A percentile compares a stretch with the other conserved stretches of the same genome.
These are phyloP conservation scores for Sitodiplosis mosellana DNA, from an alignment of 1,140 invertebrate genomes.

Conservation along the genomic window DNA sequence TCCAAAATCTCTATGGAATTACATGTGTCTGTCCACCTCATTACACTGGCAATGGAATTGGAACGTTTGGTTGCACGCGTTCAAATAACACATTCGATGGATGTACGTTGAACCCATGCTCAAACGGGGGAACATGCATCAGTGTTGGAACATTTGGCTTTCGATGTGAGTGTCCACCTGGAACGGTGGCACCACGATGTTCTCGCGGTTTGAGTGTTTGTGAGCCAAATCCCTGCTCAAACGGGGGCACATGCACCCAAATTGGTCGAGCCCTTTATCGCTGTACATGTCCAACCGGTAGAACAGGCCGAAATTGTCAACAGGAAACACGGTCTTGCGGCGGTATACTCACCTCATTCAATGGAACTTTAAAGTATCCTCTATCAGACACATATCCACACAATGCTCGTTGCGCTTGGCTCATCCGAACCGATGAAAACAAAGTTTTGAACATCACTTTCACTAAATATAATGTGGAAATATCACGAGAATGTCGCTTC, in stretches of 20 bases:
- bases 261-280: constrained; percentile 4
- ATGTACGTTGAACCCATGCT: constrained; percentile 57
- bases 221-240: constrained; percentile 47
- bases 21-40: constrained; percentile 61
- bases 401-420: constrained; percentile 63
- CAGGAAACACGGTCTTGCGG: constrained; percentile 38
- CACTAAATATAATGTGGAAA: constrained; percentile 47
- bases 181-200: constrained; percentile 30
- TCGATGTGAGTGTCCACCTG: constrained; percentile 36
- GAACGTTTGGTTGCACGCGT: constrained; percentile 52
- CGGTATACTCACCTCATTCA: constrained; percentile 33
- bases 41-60: constrained; percentile 62
- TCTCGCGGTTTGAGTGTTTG: constrained; percentile 37
- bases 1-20: constrained; percentile 39
- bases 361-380: constrained; percentile 47
- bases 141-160: constrained; percentile 19
- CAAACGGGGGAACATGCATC: constrained; percentile 59
- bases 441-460: constrained; percentile 67
- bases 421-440: constrained; percentile 39
- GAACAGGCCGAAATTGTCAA: constrained; percentile 34
- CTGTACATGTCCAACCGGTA: constrained; percentile 31
- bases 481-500: constrained; percentile 33
- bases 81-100: constrained; percentile 10
- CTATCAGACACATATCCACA: constrained; percentile 35
- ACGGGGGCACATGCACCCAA: constrained; percentile 39